Evolutionary conservation across 2,797 vertebrate genomes (phyloP), one percentile per base, ranked within the genome.

Genomic region (Periparus ater): DNA sequence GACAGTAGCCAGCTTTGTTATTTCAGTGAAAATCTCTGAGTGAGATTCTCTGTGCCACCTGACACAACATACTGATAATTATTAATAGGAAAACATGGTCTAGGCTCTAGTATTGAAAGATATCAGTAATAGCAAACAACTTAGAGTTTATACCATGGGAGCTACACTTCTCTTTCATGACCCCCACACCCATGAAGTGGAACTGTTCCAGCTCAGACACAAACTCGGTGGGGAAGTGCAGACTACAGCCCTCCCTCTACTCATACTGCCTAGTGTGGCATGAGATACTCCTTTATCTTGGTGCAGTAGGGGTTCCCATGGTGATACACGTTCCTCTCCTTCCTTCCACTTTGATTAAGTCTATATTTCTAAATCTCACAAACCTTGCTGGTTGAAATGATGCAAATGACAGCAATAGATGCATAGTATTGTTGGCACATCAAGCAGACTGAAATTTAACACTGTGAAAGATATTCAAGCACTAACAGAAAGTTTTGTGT

Each of bases 401-500:
- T 67, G 38, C 50, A 54, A 61, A 17, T 27, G 68, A 70, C 47
- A 95, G 68, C 13, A 91, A 55, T 50, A 88, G 81, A 40, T 17
- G 34, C 11, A 61, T 0, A 63, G 4, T 30, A 76, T 8, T 75
- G 30, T 29, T 87, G 36, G 61, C 73, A 87, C n/a, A 90, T 85
- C 63, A 88, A 68, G 91, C 66, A 91, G 62, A 91, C 25, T 71
- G 77, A 94, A 88, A 96, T 88, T 58, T 70, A 77, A 73, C 48
- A 77, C 30, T 68, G 74, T 83, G 51, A 95, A 96, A 95, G 80
- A 91, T 38, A 67, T 48, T 74, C 61, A 78, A 71, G 65, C 42
- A 55, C 81, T 94, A 93, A 89, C 32, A 95, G 84, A 77, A 96
- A 90, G 51, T 68, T 95, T 32, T 60, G 47, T 63, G 60, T 63